Percentiles rank a stretch among this genome's conserved stretches.
Evolutionary conservation across 2,113 vertebrate genomes (phyloP).

Genomic region (Merops nubicus): DNA sequence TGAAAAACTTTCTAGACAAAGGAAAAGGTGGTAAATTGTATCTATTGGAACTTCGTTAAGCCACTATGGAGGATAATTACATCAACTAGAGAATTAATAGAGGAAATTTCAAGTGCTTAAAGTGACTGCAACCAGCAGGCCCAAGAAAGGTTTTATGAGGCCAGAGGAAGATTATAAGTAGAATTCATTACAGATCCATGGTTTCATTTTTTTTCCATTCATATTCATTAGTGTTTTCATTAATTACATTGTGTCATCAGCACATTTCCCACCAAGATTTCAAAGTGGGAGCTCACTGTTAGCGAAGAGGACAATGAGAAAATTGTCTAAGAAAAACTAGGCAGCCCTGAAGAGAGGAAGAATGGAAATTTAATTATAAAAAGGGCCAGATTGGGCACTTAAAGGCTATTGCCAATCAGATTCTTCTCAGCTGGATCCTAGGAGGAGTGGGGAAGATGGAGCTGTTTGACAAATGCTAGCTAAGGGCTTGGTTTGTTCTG

Average conservation of each 20-base stretch:
- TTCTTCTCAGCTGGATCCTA: not conserved
- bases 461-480: not conserved
- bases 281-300: not conserved
- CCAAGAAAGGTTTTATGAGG: constrained; percentile 17
- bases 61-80: not conserved
- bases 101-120: constrained; percentile 23
- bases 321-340: not conserved
- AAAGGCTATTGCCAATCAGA: not conserved
- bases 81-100: not conserved
- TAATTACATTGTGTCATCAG: not conserved
- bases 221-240: constrained; percentile 7
- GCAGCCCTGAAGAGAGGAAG: not conserved
- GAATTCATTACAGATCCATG: not conserved
- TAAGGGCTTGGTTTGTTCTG: not conserved
- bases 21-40: not conserved
- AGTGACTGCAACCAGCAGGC: not conserved
- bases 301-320: not conserved
- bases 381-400: not conserved
- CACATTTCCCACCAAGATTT: not conserved
- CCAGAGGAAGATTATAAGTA: not conserved
- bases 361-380: not conserved
- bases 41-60: not conserved
- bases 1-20: not conserved
- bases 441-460: not conserved
- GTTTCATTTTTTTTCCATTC: not conserved